Percentiles rank a stretch among this genome's conserved stretches.
Evolutionary conservation across 2,888 invertebrate species (phyloP).

Genomic region (Chironomus tentans): DNA sequence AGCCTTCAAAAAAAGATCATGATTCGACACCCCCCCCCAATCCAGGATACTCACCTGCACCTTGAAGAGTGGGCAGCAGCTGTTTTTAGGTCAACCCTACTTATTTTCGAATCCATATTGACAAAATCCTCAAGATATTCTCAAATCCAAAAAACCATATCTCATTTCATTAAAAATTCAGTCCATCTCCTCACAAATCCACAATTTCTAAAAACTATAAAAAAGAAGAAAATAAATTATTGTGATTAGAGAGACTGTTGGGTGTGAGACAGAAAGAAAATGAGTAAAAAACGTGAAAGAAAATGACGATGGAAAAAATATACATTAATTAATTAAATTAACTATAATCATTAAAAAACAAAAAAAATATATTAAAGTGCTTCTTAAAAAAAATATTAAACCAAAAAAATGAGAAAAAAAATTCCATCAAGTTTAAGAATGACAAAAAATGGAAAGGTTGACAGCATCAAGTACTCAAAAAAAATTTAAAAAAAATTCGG

Average conservation of each 20-base stretch:
- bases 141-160: no score
- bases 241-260: not conserved
- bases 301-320: not conserved
- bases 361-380: constrained; percentile 25
- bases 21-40: no score
- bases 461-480: not conserved
- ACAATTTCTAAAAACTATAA: not conserved
- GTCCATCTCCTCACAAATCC: no score
- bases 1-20: no score
- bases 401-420: constrained; percentile 3
- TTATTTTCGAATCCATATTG: no score
- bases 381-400: constrained; percentile 18
- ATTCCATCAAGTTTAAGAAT: constrained; percentile 1
- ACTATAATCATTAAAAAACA: not conserved
- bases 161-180: no score
- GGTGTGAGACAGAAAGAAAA: not conserved
- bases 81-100: no score
- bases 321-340: constrained; percentile 11
- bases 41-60: no score
- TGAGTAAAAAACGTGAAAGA: no score
- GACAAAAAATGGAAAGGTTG: not conserved
- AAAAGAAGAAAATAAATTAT: not conserved
- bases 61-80: no score
- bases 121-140: no score
- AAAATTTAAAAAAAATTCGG: not conserved